Conservation (phyloP, 2,113 vertebrate genomes). For the Saimiri boliviensis region DNA sequence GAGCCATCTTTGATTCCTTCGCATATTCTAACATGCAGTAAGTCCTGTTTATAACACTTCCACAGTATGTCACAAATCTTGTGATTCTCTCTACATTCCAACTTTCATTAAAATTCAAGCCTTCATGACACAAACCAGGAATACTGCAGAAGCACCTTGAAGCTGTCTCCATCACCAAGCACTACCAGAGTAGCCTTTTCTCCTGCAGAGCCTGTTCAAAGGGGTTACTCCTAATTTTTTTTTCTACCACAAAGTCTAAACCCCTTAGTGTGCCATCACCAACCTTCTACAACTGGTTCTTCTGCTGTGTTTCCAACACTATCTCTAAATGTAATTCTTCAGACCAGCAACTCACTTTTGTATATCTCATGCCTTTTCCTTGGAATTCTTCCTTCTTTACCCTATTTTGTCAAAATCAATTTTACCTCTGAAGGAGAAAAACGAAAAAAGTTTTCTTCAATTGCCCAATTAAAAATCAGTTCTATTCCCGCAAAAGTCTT, state of each 20-base stretch:
- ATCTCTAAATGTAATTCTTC: neutral
- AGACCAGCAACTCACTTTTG: neutral
- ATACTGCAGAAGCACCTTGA: neutral
- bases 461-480: neutral
- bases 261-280: neutral
- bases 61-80: neutral
- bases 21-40: neutral
- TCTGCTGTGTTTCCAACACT: neutral
- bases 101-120: neutral
- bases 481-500: neutral
- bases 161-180: neutral
- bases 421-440: neutral
- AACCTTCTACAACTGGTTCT: neutral
- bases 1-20: neutral
- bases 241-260: neutral
- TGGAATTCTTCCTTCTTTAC: neutral
- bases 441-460: neutral
- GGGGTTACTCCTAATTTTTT: neutral
- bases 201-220: neutral
- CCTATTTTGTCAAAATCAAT: slow-evolving; percentile 1
- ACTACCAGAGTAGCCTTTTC: neutral
- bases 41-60: neutral
- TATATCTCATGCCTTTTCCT: neutral
- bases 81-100: neutral
- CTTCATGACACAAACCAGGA: neutral